Conservation (phyloP, 2,888 invertebrate species). For the Ectemnius continuus region DNA sequence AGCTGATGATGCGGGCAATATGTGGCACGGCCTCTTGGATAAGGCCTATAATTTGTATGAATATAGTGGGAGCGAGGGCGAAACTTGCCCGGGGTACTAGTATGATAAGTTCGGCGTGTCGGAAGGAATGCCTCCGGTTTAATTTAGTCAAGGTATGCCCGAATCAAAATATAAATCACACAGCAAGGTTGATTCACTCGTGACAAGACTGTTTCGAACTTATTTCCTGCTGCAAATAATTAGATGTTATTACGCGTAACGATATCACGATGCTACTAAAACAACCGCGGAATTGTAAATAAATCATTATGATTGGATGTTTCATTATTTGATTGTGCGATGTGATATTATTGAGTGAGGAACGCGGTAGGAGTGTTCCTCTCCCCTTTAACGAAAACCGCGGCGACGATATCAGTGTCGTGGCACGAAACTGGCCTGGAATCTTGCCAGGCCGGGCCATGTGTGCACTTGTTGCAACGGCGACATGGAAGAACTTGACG, state of each 20-base stretch:
- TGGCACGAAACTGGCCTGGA: slow-evolving; percentile 68
- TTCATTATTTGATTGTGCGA: too few species aligned
- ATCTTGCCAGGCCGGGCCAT: slow-evolving; percentile 62
- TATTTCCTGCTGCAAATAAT: too few species aligned
- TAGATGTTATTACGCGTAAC: too few species aligned
- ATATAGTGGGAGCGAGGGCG: not conserved
- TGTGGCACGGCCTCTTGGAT: not conserved
- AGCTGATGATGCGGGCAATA: not conserved
- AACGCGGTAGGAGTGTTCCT: not conserved
- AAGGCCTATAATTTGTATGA: slow-evolving; percentile 13
- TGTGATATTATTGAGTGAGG: too few species aligned
- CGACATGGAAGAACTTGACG: slow-evolving; percentile 37
- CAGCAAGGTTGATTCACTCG: not conserved
- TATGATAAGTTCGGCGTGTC: slow-evolving; percentile 5
- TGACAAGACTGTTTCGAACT: not conserved
- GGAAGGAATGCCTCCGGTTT: not conserved
- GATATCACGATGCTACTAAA: too few species aligned
- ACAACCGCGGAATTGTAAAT: too few species aligned
- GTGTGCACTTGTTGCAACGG: slow-evolving; percentile 60
- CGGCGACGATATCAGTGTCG: slow-evolving; percentile 67
- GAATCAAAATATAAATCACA: not conserved
- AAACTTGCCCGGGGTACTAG: not conserved
- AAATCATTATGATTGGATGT: too few species aligned
- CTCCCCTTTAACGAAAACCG: slow-evolving; percentile 50
- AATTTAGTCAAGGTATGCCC: too few species aligned